A percentile compares a stretch with the other conserved stretches of the same genome.
Conservation (phyloP, 2,113 vertebrate species). For the Arenaria interpres region DNA sequence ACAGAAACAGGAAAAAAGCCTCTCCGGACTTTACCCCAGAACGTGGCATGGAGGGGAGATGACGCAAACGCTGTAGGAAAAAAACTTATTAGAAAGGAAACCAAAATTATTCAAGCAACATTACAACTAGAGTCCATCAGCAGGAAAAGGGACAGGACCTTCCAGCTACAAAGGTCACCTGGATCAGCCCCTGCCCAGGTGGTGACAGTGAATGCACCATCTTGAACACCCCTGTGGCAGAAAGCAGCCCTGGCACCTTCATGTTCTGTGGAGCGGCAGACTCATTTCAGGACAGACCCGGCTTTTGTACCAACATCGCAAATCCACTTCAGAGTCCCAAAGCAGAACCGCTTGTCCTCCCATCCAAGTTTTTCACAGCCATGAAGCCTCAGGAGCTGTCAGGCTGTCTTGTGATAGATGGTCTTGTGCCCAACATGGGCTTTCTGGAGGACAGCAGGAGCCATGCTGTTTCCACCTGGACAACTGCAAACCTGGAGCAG, state of each 20-base stretch:
- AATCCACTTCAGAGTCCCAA: background rate
- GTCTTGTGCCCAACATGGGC: background rate
- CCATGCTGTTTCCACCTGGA: background rate
- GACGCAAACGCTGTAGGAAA: background rate
- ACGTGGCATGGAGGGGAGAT: background rate
- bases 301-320: background rate
- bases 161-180: background rate
- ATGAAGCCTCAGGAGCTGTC: background rate
- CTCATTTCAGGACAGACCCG: background rate
- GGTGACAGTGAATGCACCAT: background rate
- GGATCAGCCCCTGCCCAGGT: background rate
- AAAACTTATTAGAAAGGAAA: background rate
- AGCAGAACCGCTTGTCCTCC: conserved; percentile 48
- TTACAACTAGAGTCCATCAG: background rate
- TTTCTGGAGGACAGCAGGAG: background rate
- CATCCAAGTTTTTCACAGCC: background rate
- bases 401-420: background rate
- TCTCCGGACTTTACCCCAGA: background rate
- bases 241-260: background rate
- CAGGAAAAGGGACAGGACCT: background rate
- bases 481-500: background rate
- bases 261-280: background rate
- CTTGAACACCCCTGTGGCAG: background rate
- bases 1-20: background rate
- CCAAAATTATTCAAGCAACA: background rate